phyloP scores from a whole-genome alignment of 2,113 vertebrate species.

The Apodemus sylvaticus region DNA sequence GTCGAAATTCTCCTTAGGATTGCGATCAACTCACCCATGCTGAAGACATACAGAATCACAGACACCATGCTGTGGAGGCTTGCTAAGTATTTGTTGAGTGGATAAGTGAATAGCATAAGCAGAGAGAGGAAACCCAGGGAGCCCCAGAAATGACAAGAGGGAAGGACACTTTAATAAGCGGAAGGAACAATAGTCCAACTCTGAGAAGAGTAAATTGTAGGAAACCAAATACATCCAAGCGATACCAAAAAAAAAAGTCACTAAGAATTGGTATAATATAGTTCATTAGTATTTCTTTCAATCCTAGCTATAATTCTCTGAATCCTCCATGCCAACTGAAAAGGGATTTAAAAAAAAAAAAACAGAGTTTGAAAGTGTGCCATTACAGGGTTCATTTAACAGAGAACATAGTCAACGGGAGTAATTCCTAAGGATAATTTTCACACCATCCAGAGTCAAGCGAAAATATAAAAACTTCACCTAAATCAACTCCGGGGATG shows the following conservation, averaged over 20 bases:
- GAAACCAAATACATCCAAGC: conserved; percentile 1
- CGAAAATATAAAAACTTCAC: conserved; percentile 17
- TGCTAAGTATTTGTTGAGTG: conserved; percentile 37
- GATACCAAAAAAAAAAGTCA: conserved; percentile 11
- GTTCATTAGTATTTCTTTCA: conserved; percentile 6
- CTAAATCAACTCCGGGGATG: background rate
- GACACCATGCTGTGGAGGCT: background rate
- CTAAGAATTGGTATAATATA: background rate
- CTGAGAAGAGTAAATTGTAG: background rate
- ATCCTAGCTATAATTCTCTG: conserved; percentile 40
- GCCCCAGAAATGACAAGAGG: background rate
- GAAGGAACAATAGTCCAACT: background rate
- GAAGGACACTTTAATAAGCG: background rate
- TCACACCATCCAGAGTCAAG: background rate
- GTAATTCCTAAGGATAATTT: conserved; percentile 44
- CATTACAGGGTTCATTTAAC: conserved; percentile 48
- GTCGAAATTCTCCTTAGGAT: background rate
- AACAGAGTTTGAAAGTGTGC: background rate
- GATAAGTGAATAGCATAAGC: conserved; percentile 41
- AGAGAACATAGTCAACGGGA: background rate
- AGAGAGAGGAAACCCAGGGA: conserved; percentile 5
- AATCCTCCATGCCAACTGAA: conserved; percentile 20
- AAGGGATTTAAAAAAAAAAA: conserved; percentile 57
- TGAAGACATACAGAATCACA: conserved; percentile 16
- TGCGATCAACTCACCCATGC: background rate